phyloP scores from a whole-genome alignment of 1,140 invertebrate species.

The Lucilia sericata region DNA sequence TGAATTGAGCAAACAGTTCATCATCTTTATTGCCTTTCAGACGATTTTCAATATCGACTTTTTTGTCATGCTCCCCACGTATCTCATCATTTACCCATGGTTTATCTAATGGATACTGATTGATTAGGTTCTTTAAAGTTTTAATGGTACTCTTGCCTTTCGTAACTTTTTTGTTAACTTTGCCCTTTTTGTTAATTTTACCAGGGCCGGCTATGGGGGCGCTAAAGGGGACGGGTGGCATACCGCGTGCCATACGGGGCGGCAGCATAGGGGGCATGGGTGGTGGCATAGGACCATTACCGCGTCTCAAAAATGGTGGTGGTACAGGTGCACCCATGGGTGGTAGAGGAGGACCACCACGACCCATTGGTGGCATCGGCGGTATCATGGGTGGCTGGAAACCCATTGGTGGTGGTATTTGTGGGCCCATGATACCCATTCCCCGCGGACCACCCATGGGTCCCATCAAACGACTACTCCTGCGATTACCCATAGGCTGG shows the following conservation, averaged over 20 bases:
- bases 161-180: constrained; percentile 58
- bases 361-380: constrained; percentile 56
- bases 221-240: constrained; percentile 49
- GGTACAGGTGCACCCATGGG: constrained; percentile 48
- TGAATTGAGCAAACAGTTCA: constrained; percentile 65
- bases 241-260: constrained; percentile 54
- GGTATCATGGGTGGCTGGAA: constrained; percentile 52
- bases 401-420: constrained; percentile 52
- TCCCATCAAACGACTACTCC: constrained; percentile 51
- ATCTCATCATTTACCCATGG: constrained; percentile 66
- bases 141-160: constrained; percentile 64
- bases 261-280: constrained; percentile 55
- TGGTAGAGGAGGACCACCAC: constrained; percentile 46
- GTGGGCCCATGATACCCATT: constrained; percentile 51
- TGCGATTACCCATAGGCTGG: constrained; percentile 36
- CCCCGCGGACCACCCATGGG: constrained; percentile 44
- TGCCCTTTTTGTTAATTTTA: constrained; percentile 61
- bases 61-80: constrained; percentile 58
- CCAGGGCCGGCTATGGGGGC: constrained; percentile 47
- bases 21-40: constrained; percentile 67
- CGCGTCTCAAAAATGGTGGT: constrained; percentile 48
- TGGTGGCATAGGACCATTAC: constrained; percentile 49
- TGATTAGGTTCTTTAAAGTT: constrained; percentile 63
- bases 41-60: constrained; percentile 63
- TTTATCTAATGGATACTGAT: constrained; percentile 66